Evolutionary conservation across 2,113 vertebrate genomes (phyloP).

Genomic region (Onychorhynchus coronatus): DNA sequence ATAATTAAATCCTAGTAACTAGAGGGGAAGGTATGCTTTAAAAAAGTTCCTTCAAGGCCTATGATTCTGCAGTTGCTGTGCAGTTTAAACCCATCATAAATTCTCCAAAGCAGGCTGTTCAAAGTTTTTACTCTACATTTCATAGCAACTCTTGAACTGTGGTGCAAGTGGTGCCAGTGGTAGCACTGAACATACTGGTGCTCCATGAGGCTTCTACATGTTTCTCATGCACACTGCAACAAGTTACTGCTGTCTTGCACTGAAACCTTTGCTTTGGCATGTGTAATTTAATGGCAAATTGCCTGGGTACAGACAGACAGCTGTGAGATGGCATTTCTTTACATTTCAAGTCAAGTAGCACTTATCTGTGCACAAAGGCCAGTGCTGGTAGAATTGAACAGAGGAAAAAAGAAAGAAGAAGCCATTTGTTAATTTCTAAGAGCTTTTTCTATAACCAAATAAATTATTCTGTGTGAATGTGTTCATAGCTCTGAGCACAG

Average conservation of each 20-base stretch:
- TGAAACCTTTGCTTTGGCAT: neutral
- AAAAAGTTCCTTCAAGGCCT: neutral
- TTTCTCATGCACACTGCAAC: neutral
- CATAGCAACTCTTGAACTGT: neutral
- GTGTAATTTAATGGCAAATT: neutral
- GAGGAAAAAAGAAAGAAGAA: neutral
- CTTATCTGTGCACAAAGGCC: neutral
- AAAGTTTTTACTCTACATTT: neutral
- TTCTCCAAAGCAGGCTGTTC: neutral
- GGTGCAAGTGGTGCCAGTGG: neutral
- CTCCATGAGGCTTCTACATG: neutral
- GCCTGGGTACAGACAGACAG: neutral
- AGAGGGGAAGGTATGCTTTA: neutral
- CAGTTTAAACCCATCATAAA: neutral
- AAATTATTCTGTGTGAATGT: neutral
- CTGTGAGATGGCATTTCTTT: slow-evolving; percentile 1
- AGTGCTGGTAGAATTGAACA: neutral
- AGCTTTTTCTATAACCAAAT: neutral
- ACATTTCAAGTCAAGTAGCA: slow-evolving; percentile 35
- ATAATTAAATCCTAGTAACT: slow-evolving; percentile 24
- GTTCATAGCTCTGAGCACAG: neutral
- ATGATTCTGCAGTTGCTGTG: neutral
- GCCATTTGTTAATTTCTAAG: neutral
- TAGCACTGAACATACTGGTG: accelerated
- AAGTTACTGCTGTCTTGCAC: neutral